A percentile compares a stretch with the other conserved stretches of the same genome.
Evolutionary conservation across 92 coral and sea anemone species (phyloP).

Genomic region (Bergia sp.): DNA sequence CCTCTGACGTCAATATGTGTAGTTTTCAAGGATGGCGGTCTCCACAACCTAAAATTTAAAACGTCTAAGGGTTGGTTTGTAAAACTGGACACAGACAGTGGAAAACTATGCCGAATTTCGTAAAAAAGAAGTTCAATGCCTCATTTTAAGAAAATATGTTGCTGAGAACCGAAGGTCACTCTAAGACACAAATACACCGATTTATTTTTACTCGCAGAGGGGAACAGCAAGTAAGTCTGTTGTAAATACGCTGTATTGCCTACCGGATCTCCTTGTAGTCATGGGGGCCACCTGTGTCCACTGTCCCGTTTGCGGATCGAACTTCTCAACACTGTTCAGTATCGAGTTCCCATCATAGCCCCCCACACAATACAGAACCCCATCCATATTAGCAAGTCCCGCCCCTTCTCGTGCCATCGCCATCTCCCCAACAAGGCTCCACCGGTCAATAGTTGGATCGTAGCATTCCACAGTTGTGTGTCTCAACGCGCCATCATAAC

Average conservation of each 20-base stretch:
- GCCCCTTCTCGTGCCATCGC: slow-evolving; percentile 93
- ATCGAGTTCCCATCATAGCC: slow-evolving; percentile 93
- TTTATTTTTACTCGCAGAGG: too few relatives aligned
- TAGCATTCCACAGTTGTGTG: slow-evolving; percentile 97
- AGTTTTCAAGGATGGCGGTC: too few relatives aligned
- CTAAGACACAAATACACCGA: too few relatives aligned
- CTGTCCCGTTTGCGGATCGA: slow-evolving; percentile 91
- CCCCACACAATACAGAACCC: slow-evolving; percentile 89
- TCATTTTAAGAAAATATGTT: too few relatives aligned
- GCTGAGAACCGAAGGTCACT: too few relatives aligned
- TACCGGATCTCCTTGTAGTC: slow-evolving; percentile 95
- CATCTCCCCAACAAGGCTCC: slow-evolving; percentile 91
- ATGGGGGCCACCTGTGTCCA: slow-evolving; percentile 94
- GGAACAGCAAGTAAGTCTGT: too few relatives aligned
- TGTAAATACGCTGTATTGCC: background rate
- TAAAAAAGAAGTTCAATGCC: too few relatives aligned
- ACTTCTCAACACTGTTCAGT: slow-evolving; percentile 87
- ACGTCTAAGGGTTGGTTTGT: too few relatives aligned
- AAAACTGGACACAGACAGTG: too few relatives aligned
- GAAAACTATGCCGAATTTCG: too few relatives aligned
- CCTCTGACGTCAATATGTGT: too few relatives aligned
- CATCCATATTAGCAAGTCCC: slow-evolving; percentile 91
- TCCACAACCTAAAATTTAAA: too few relatives aligned
- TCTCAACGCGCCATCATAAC: slow-evolving; percentile 97
- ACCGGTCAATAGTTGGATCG: slow-evolving; percentile 95